Evolutionary conservation across 2,888 invertebrate genomes (phyloP).

Genomic region (Germaria angustata): DNA sequence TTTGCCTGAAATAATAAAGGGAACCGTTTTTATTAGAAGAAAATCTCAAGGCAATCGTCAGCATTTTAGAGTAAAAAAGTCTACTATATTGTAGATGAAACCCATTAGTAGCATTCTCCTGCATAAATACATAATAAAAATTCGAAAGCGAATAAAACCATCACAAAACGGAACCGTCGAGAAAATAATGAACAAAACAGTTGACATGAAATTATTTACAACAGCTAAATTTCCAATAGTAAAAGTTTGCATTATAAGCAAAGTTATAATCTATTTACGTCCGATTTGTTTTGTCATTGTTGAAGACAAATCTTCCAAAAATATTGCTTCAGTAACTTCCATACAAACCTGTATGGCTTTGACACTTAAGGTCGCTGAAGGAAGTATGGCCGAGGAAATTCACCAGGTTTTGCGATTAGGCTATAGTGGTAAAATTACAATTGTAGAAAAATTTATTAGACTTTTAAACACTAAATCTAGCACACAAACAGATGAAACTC

Average conservation of each 20-base stretch:
- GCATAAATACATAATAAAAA: neutral
- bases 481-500: constrained; percentile 65
- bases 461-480: constrained; percentile 69
- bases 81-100: neutral
- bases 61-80: too few relatives aligned
- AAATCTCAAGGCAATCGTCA: too few relatives aligned
- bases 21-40: too few relatives aligned
- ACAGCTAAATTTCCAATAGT: neutral
- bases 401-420: constrained; percentile 82
- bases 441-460: constrained; percentile 72
- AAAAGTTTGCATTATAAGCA: too few relatives aligned
- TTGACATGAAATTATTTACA: constrained; percentile 9
- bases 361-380: constrained; percentile 86
- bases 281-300: constrained; percentile 1
- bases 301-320: constrained; percentile 76
- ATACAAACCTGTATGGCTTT: constrained; percentile 86
- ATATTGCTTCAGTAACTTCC: constrained; percentile 89
- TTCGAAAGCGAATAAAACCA: too few relatives aligned
- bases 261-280: constrained; percentile 21
- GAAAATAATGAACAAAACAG: neutral
- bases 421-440: constrained; percentile 68
- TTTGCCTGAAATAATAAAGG: too few relatives aligned
- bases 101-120: neutral
- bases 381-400: constrained; percentile 84
- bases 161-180: too few relatives aligned